Base-by-base conservation (phyloP, 2,888 invertebrate genomes). In the Chrysolina oricalcia region DNA sequence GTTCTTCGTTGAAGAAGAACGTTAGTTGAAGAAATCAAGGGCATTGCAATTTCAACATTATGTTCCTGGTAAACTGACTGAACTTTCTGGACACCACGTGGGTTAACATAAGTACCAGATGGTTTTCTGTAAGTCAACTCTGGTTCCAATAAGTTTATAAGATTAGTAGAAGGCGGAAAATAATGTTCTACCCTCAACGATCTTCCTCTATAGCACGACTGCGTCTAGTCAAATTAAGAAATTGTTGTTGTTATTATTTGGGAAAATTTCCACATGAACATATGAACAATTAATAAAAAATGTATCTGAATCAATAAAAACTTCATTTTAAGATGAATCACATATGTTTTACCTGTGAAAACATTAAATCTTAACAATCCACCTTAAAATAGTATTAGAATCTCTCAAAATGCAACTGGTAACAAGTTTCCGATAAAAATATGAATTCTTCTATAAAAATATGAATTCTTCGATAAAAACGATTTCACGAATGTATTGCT, bases 401-500 rank as follows among this genome's bases (percentile, higher is more conserved):
- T 50, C 17, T 40, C 53, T 53, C 70, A 66, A 73, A 50, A 63
- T 17, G 41, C 41, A 63, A 68, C 35, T 35, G 40, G 46, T 68
- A 65, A 77, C 72, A 70, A 56, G 19, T 50, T 62, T 68, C 63
- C 70, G 63, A 64, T 53, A 2, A 1, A 53, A 53, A n/a, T n/a
- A n/a, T n/a, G n/a, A n/a, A n/a, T n/a, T n/a, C n/a, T n/a, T n/a
- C n/a, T n/a, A n/a, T n/a, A n/a, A n/a, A n/a, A n/a, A 48, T 48
- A 48, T 53, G 21, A 19, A 13, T 23, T 21, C 5, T 13, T 48
- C 21, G 9, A 21, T 21, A 19, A 19, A 4, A 76, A 53, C 4
- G 1, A 67, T 63, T 64, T 70, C 72, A 77, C 3, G 70, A 73
- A 3, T 76, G 68, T 8, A 77, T 72, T 43, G 81, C 81, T 79